Percentiles rank a stretch among this genome's conserved stretches.
Conservation (phyloP, 2,113 vertebrate species). For the Callopanchax toddi region DNA sequence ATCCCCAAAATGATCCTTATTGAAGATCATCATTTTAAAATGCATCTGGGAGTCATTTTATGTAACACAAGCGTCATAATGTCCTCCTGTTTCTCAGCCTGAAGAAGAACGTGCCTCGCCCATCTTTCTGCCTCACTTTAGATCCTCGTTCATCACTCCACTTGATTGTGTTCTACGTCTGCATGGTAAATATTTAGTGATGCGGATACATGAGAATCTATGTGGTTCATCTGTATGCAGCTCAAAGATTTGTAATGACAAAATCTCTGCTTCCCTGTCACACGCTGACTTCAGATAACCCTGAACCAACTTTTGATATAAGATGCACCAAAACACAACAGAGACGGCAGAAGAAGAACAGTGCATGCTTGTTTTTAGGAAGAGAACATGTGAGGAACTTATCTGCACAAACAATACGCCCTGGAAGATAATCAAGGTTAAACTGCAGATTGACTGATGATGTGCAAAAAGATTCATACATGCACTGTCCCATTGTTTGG, state of each 20-base stretch:
- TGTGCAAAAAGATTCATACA: too few species aligned
- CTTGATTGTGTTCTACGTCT: background rate
- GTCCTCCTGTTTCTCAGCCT: too few species aligned
- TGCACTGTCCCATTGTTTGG: background rate
- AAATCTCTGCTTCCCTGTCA: background rate
- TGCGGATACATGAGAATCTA: background rate
- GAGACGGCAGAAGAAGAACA: background rate
- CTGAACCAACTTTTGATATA: too few species aligned
- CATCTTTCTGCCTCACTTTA: background rate
- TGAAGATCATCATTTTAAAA: too few species aligned
- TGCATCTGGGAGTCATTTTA: too few species aligned
- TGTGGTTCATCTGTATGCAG: background rate
- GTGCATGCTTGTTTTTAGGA: background rate
- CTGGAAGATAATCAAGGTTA: background rate
- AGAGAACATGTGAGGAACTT: background rate
- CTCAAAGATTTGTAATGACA: background rate
- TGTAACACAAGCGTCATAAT: too few species aligned
- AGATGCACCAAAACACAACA: background rate
- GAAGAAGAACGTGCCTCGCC: too few species aligned
- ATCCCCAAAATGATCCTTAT: too few species aligned
- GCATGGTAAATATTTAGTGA: background rate
- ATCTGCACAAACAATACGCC: background rate
- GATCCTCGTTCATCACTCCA: too few species aligned
- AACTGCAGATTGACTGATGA: background rate
- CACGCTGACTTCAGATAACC: background rate